phyloP scores from a whole-genome alignment of 2,797 vertebrate species.

The Urocyon cinereoargenteus region DNA sequence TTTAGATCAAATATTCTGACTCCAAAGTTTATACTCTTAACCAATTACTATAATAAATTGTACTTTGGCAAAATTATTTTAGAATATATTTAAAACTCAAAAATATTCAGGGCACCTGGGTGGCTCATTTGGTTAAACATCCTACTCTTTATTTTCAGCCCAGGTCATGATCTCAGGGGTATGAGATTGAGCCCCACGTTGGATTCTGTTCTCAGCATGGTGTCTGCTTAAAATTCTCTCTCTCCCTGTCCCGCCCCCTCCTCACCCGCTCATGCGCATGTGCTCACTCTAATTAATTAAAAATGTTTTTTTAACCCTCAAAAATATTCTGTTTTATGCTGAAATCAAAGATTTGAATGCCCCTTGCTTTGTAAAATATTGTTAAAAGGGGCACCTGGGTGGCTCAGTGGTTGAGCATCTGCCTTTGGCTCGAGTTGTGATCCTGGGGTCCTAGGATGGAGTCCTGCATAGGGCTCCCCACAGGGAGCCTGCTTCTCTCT shows the following conservation, averaged over 20 bases:
- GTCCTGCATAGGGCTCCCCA: no score
- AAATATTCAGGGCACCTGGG: background rate
- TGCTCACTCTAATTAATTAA: background rate
- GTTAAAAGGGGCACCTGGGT: no score
- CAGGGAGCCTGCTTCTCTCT: no score
- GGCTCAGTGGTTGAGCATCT: no score
- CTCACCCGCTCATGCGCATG: background rate
- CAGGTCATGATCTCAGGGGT: background rate
- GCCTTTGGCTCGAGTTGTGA: no score
- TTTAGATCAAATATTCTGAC: constrained; percentile 29
- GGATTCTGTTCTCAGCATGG: background rate
- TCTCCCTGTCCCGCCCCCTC: background rate
- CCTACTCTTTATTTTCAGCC: background rate
- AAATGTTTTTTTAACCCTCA: background rate
- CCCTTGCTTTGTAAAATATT: constrained; percentile 31
- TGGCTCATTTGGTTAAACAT: background rate
- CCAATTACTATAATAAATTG: constrained; percentile 1
- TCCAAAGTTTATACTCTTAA: constrained; percentile 10
- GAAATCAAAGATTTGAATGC: background rate
- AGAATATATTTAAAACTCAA: constrained; percentile 6
- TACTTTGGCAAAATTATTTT: background rate
- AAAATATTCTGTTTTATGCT: constrained; percentile 24
- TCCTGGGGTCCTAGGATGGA: no score
- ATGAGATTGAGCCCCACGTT: background rate
- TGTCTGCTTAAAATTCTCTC: background rate